Conservation (phyloP, 1,140 invertebrate species). For the Lepidurus couesii region DNA sequence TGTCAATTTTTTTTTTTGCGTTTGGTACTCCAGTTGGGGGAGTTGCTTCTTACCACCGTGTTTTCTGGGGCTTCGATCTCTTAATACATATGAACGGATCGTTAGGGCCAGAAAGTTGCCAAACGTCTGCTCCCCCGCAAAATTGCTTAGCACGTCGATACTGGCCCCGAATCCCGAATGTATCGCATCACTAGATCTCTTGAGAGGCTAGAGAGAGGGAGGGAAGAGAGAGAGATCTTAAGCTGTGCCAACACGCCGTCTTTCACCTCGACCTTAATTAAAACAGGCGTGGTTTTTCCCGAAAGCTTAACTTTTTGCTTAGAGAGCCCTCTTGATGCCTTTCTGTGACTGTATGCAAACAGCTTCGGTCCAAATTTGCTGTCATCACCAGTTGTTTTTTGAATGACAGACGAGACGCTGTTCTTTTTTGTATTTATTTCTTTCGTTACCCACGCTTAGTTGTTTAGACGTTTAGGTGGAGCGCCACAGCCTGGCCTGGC, state of each 20-base stretch:
- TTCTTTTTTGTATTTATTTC: background rate
- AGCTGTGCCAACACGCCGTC: background rate
- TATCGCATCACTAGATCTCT: background rate
- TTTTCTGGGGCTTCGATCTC: background rate
- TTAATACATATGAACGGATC: background rate
- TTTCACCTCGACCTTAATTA: constrained; percentile 17
- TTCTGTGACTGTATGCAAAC: background rate
- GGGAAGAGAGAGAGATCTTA: background rate
- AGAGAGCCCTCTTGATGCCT: background rate
- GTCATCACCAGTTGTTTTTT: constrained; percentile 19
- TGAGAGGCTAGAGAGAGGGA: background rate
- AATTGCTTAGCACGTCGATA: background rate
- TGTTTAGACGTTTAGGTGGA: no score
- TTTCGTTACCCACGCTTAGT: no score
- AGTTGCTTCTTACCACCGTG: background rate
- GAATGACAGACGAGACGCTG: background rate
- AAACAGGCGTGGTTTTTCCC: background rate
- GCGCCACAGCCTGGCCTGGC: no score
- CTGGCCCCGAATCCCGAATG: background rate
- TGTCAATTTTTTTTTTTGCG: background rate
- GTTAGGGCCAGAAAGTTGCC: background rate
- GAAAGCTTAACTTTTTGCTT: background rate
- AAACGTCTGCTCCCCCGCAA: background rate
- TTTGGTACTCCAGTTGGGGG: background rate
- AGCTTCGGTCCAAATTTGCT: constrained; percentile 8